A percentile compares a stretch with the other conserved stretches of the same genome.
Conservation (phyloP, 2,888 invertebrate genomes). For the Caenorhabditis plicata region DNA sequence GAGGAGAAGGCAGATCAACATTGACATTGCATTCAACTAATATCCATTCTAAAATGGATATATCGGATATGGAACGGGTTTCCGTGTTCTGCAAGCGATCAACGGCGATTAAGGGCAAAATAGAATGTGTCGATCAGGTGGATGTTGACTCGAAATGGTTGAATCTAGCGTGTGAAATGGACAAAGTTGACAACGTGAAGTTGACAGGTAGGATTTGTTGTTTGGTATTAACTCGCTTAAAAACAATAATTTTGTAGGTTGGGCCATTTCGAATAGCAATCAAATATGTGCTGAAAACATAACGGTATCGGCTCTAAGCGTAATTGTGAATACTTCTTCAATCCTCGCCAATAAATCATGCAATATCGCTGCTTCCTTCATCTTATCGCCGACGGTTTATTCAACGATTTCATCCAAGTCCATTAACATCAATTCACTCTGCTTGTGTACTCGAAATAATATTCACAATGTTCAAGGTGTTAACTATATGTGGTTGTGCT, state of each 20-base stretch:
- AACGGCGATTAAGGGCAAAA: slow-evolving; percentile 16
- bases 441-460: slow-evolving; percentile 21
- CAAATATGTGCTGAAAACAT: slow-evolving; percentile 8
- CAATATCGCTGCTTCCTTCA: slow-evolving; percentile 32
- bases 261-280: slow-evolving; percentile 12
- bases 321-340: slow-evolving; percentile 17
- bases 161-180: slow-evolving; percentile 13
- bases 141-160: slow-evolving; percentile 37
- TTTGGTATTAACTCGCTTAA: neutral
- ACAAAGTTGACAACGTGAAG: neutral
- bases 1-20: slow-evolving; percentile 3
- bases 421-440: slow-evolving; percentile 17
- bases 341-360: slow-evolving; percentile 9
- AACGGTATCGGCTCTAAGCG: slow-evolving; percentile 18
- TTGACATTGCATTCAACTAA: slow-evolving; percentile 23
- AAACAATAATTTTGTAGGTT: slow-evolving; percentile 4
- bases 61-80: slow-evolving; percentile 14
- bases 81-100: slow-evolving; percentile 22
- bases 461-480: slow-evolving; percentile 5
- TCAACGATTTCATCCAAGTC: slow-evolving; percentile 13
- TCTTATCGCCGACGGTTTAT: slow-evolving; percentile 12
- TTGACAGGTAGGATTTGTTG: slow-evolving; percentile 3
- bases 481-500: slow-evolving; percentile 33
- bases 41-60: slow-evolving; percentile 18
- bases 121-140: slow-evolving; percentile 9